Conservation (phyloP, 2,888 invertebrate species). For the Pollenia griseotomentosa region DNA sequence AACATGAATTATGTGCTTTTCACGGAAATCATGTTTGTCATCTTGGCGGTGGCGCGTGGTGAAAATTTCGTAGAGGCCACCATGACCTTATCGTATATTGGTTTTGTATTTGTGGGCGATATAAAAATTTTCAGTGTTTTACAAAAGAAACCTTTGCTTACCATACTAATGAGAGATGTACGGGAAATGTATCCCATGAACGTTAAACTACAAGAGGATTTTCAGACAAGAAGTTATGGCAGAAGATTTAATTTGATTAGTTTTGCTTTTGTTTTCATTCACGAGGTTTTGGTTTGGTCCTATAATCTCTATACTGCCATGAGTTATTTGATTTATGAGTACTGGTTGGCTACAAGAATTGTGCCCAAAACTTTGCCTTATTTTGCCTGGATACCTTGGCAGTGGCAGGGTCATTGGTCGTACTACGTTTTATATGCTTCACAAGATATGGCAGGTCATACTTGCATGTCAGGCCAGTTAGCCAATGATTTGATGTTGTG, state of each 20-base stretch:
- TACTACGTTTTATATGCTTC: constrained; percentile 78
- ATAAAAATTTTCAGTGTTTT: constrained; percentile 79
- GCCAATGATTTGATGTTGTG: constrained; percentile 81
- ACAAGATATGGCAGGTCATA: constrained; percentile 78
- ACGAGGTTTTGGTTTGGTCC: constrained; percentile 79
- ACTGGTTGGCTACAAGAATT: constrained; percentile 73
- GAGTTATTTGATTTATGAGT: constrained; percentile 77
- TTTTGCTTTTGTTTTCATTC: constrained; percentile 77
- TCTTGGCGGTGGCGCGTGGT: constrained; percentile 76
- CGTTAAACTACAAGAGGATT: constrained; percentile 70
- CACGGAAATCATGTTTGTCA: constrained; percentile 78
- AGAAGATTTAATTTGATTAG: constrained; percentile 74
- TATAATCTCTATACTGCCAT: constrained; percentile 79
- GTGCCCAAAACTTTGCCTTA: constrained; percentile 78
- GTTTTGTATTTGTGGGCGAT: constrained; percentile 78
- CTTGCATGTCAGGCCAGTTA: constrained; percentile 78
- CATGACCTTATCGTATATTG: constrained; percentile 79
- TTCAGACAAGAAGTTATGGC: constrained; percentile 67
- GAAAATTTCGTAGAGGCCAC: constrained; percentile 80
- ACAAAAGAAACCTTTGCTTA: constrained; percentile 75
- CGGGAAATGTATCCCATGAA: constrained; percentile 77
- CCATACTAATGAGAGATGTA: constrained; percentile 76
- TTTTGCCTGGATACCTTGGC: constrained; percentile 79
- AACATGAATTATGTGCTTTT: constrained; percentile 78
- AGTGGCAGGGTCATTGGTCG: constrained; percentile 77